phyloP scores from a whole-genome alignment of 1,140 invertebrate species.

The Lethocerus indicus region DNA sequence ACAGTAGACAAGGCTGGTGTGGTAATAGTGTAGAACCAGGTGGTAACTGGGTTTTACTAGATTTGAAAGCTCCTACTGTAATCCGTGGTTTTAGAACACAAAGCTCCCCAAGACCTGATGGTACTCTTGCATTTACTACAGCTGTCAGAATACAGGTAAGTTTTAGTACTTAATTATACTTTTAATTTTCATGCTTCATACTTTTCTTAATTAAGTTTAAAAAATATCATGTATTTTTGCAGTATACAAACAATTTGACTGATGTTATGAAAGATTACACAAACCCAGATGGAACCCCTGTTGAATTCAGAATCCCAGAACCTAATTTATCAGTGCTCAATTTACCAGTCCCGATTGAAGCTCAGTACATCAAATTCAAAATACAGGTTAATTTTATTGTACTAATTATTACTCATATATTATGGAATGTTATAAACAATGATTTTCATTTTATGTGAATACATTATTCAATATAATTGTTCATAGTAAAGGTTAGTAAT shows the following conservation, averaged over 20 bases:
- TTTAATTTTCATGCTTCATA: background rate
- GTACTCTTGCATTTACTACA: conserved; percentile 68
- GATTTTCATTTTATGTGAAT: background rate
- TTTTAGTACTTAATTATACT: background rate
- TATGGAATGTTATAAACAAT: background rate
- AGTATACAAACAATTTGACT: conserved; percentile 75
- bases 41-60: conserved; percentile 73
- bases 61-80: conserved; percentile 77
- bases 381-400: conserved; percentile 36
- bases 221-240: conserved; percentile 18
- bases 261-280: conserved; percentile 81
- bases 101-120: conserved; percentile 59
- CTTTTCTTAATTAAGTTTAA: background rate
- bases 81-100: conserved; percentile 79
- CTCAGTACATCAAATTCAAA: conserved; percentile 71
- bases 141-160: conserved; percentile 56
- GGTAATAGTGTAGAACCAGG: conserved; percentile 67
- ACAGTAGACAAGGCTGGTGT: conserved; percentile 75
- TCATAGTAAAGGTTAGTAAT: conserved; percentile 1
- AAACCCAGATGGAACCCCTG: conserved; percentile 80
- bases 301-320: conserved; percentile 76
- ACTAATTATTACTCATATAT: background rate
- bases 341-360: conserved; percentile 79
- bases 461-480: background rate
- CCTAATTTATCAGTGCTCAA: conserved; percentile 77